These are phyloP conservation scores for Cecidostiba fungosa DNA, from an alignment of 2,888 invertebrate genomes.

Conservation along the genomic window DNA sequence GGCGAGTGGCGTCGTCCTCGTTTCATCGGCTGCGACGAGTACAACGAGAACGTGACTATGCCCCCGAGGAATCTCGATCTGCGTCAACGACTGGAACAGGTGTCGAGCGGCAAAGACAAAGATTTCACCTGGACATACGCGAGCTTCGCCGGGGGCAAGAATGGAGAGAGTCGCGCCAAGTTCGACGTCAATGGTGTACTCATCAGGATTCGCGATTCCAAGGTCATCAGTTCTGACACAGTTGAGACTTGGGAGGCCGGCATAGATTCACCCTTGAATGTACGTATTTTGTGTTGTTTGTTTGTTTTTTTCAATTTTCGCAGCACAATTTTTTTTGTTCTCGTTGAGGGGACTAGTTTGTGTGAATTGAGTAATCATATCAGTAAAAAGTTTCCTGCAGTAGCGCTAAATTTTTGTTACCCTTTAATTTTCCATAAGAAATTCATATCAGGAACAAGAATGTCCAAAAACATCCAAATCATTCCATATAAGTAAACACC, in stretches of 20 bases:
- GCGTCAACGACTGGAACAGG: conserved; percentile 40
- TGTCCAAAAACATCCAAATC: too few relatives aligned
- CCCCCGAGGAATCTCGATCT: conserved; percentile 49
- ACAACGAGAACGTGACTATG: conserved; percentile 87
- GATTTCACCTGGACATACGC: conserved; percentile 72
- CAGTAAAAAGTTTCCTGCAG: too few relatives aligned
- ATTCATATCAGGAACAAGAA: too few relatives aligned
- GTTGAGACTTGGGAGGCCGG: conserved; percentile 91
- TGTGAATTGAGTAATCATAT: too few relatives aligned
- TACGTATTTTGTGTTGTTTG: conserved; percentile 52
- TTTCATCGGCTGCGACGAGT: conserved; percentile 90
- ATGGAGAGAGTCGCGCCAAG: conserved; percentile 73
- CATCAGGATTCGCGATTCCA: conserved; percentile 87
- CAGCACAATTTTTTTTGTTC: too few relatives aligned
- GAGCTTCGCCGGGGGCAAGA: conserved; percentile 72
- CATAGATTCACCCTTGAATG: conserved; percentile 85
- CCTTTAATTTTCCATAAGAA: too few relatives aligned
- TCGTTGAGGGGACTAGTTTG: too few relatives aligned
- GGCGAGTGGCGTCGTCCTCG: conserved; percentile 87
- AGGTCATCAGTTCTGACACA: conserved; percentile 86
- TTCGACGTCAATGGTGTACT: conserved; percentile 72
- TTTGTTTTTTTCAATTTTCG: too few relatives aligned
- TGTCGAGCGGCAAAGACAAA: conserved; percentile 56
- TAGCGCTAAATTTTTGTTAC: too few relatives aligned
- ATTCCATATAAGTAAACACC: background rate